Evolutionary conservation across 2,113 vertebrate genomes (phyloP).

Genomic region (Catharus minimus): DNA sequence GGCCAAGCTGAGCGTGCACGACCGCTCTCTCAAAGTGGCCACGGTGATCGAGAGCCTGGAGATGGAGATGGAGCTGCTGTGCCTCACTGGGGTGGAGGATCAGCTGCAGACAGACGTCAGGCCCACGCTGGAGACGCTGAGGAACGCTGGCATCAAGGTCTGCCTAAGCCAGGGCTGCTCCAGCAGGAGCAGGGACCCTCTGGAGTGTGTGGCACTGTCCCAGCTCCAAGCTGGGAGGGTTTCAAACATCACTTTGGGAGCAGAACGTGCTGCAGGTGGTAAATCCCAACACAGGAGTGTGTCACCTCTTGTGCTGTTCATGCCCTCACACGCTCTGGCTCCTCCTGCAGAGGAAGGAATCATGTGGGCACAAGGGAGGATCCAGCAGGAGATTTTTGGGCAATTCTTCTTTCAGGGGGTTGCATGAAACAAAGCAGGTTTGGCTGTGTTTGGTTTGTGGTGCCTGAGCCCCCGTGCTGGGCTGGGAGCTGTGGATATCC

Average conservation of each 20-base stretch:
- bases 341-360: background rate
- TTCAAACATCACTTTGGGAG: background rate
- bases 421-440: background rate
- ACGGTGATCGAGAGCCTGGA: constrained; percentile 96
- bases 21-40: constrained; percentile 95
- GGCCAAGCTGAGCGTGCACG: constrained; percentile 95
- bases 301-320: background rate
- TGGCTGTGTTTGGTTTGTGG: background rate
- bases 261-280: background rate
- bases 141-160: constrained; percentile 97
- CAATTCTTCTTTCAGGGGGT: background rate
- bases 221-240: fast-evolving
- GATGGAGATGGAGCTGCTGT: constrained; percentile 98
- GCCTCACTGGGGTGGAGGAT: constrained; percentile 94
- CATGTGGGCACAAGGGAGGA: fast-evolving
- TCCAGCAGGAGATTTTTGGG: background rate
- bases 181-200: background rate
- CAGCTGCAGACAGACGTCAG: constrained; percentile 93
- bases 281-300: background rate
- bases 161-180: background rate
- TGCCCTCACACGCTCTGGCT: background rate
- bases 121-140: constrained; percentile 93
- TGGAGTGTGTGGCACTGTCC: background rate
- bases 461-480: fast-evolving
- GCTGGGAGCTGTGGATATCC: background rate